A percentile compares a stretch with the other conserved stretches of the same genome.
These are phyloP conservation scores for Isoperla grammatica DNA, from an alignment of 2,888 invertebrate genomes.

Conservation along the genomic window DNA sequence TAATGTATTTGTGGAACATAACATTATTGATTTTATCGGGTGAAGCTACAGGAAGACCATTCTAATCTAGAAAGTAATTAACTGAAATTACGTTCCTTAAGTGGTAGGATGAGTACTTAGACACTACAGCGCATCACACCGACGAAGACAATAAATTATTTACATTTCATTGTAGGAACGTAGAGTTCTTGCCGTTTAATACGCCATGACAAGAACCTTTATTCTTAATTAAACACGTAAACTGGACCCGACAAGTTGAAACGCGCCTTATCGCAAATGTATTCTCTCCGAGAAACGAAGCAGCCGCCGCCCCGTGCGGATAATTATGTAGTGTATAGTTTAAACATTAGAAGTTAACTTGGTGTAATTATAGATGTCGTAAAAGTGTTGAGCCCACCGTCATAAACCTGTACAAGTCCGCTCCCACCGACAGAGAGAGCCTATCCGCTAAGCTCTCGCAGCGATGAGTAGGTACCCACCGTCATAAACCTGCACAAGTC, in stretches of 20 bases:
- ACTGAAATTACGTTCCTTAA: no score
- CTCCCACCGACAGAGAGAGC: no score
- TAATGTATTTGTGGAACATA: no score
- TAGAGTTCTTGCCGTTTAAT: no score
- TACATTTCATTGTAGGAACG: no score
- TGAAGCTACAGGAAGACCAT: no score
- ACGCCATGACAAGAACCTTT: no score
- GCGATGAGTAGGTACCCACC: background rate
- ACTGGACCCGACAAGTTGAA: background rate
- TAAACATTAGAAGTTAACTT: slow-evolving; percentile 14
- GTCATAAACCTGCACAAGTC: background rate
- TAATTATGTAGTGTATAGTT: slow-evolving; percentile 16
- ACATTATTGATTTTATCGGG: no score
- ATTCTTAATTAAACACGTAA: background rate
- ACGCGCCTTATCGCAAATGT: background rate
- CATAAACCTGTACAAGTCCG: background rate
- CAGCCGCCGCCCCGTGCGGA: background rate
- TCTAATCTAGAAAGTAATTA: no score
- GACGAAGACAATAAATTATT: no score
- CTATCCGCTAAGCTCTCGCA: background rate
- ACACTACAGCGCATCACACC: no score
- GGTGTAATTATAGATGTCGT: slow-evolving; percentile 15
- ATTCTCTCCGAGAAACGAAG: background rate
- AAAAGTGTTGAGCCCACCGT: slow-evolving; percentile 9
- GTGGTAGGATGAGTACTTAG: no score